Evolutionary conservation across 1,140 invertebrate species (phyloP).

Genomic region (Drosophila ogumai): DNA sequence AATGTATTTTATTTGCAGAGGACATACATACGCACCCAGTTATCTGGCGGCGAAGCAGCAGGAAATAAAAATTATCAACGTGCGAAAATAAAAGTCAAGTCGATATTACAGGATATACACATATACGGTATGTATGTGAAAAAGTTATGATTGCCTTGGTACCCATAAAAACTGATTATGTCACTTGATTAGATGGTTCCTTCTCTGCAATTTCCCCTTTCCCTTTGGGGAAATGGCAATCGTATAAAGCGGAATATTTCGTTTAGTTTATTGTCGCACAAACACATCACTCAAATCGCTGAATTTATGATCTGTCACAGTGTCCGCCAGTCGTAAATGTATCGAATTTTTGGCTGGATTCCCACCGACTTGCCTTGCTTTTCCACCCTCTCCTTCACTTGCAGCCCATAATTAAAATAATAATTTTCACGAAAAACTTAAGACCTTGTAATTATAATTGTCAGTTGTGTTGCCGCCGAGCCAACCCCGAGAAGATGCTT

Average conservation of each 20-base stretch:
- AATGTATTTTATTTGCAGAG: constrained; percentile 75
- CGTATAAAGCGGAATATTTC: constrained; percentile 47
- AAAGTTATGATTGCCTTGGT: constrained; percentile 72
- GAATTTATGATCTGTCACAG: constrained; percentile 72
- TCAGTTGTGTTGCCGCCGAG: constrained; percentile 63
- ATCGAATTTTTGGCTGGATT: constrained; percentile 36
- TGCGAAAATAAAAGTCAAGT: constrained; percentile 69
- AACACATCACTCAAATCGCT: constrained; percentile 63
- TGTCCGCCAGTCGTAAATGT: constrained; percentile 57
- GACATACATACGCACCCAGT: constrained; percentile 40
- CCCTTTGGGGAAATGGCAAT: constrained; percentile 33
- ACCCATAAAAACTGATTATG: constrained; percentile 75
- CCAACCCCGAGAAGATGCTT: constrained; percentile 51
- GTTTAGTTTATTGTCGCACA: constrained; percentile 53
- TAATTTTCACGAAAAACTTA: constrained; percentile 82
- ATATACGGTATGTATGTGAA: constrained; percentile 9
- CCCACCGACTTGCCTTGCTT: neutral
- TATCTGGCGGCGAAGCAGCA: constrained; percentile 33
- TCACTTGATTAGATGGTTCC: constrained; percentile 72
- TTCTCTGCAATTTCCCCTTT: constrained; percentile 20
- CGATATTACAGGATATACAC: constrained; percentile 14
- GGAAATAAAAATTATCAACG: constrained; percentile 82
- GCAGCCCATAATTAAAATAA: constrained; percentile 76
- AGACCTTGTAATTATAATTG: constrained; percentile 83
- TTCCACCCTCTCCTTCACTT: constrained; percentile 29